phyloP scores from a whole-genome alignment of 2,113 vertebrate species.

The Danionella cerebrum region DNA sequence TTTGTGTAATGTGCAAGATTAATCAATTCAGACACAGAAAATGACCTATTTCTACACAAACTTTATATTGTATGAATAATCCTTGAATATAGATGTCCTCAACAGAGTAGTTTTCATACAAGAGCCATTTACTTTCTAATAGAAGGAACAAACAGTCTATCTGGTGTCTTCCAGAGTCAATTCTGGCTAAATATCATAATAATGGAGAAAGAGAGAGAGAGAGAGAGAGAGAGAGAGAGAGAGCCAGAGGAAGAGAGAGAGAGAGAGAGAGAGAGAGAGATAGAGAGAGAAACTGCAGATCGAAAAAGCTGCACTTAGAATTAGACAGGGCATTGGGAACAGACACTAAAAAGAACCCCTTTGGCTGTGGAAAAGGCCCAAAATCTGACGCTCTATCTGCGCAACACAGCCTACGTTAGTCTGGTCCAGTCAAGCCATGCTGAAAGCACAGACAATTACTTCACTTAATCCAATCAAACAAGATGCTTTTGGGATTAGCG shows the following conservation, averaged over 20 bases:
- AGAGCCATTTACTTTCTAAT: neutral
- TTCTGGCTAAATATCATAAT: neutral
- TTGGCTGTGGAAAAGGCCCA: constrained; percentile 2
- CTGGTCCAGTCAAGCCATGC: neutral
- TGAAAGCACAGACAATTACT: constrained; percentile 22
- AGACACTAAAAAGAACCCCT: constrained; percentile 13
- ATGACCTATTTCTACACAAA: too few relatives aligned
- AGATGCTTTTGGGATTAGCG: constrained; percentile 24
- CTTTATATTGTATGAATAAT: too few relatives aligned
- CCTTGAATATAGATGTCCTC: neutral
- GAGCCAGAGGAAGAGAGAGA: too few relatives aligned
- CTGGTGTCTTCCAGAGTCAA: constrained; percentile 4
- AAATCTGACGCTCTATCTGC: constrained; percentile 5
- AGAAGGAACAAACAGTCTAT: neutral
- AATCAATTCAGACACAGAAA: too few relatives aligned
- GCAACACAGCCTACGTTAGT: neutral
- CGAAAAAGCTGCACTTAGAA: neutral
- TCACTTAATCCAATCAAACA: constrained; percentile 32
- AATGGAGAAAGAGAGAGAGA: neutral
- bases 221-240: too few relatives aligned
- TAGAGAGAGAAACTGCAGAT: too few relatives aligned
- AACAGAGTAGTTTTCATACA: constrained; percentile 13
- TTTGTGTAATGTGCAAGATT: too few relatives aligned
- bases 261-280: too few relatives aligned
- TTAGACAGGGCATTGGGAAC: neutral